Evolutionary conservation across 2,888 invertebrate species (phyloP).

Genomic region (Dynastes maya): DNA sequence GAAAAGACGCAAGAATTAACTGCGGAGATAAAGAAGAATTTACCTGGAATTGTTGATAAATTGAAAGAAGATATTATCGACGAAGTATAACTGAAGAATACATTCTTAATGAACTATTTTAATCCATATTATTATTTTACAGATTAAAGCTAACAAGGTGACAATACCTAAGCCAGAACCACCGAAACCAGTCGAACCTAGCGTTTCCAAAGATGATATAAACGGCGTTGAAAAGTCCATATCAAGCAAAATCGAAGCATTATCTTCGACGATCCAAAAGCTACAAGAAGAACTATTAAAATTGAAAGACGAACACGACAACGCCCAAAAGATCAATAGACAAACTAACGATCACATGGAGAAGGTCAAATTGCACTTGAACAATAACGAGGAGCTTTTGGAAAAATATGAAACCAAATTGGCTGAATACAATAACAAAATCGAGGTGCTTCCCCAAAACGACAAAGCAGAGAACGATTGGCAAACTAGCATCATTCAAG

Average conservation of each 20-base stretch:
- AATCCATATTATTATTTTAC: background rate
- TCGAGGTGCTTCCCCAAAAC: constrained; percentile 57
- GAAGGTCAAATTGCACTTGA: constrained; percentile 69
- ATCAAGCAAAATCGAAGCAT: constrained; percentile 63
- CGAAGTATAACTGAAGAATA: constrained; percentile 56
- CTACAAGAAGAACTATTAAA: constrained; percentile 65
- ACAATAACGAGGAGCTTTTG: constrained; percentile 73
- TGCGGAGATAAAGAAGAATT: constrained; percentile 71
- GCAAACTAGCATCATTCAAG: constrained; percentile 65
- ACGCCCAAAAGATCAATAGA: constrained; percentile 69
- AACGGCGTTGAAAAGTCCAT: constrained; percentile 41
- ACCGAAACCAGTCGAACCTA: constrained; percentile 45
- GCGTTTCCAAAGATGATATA: constrained; percentile 52
- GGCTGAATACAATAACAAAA: constrained; percentile 70
- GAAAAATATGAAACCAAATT: constrained; percentile 75
- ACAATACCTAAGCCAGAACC: constrained; percentile 31
- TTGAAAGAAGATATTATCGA: constrained; percentile 68
- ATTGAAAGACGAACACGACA: constrained; percentile 67
- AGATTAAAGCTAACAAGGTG: constrained; percentile 48
- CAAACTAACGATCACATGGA: constrained; percentile 70
- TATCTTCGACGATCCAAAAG: constrained; percentile 52
- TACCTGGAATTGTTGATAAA: constrained; percentile 71
- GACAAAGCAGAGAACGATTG: constrained; percentile 63
- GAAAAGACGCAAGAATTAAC: constrained; percentile 77
- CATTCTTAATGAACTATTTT: background rate